Percentiles rank a stretch among this genome's conserved stretches.
phyloP scores from a whole-genome alignment of 2,888 invertebrate genomes.

The Machimus atricapillus region DNA sequence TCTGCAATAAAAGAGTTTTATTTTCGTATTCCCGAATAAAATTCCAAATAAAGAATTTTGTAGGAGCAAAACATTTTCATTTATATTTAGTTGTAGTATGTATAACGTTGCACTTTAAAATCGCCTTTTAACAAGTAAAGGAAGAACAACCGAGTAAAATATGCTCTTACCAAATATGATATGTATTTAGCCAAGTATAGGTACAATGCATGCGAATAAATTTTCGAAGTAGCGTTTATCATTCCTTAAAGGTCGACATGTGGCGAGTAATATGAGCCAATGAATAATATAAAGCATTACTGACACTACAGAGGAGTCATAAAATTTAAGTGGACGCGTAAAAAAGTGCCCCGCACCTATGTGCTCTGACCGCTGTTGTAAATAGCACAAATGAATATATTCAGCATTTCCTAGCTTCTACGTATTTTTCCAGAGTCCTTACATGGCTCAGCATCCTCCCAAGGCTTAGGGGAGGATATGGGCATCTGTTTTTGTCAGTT shows the following conservation, averaged over 20 bases:
- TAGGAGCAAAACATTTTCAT: not conserved
- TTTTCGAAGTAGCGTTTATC: not conserved
- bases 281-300: not conserved
- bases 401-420: not conserved
- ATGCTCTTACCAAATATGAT: not conserved
- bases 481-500: slow-evolving; percentile 45
- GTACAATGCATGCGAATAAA: not conserved
- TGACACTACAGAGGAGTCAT: not conserved
- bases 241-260: not conserved
- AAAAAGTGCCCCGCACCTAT: not conserved
- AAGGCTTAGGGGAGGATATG: not conserved
- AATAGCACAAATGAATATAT: slow-evolving; percentile 11
- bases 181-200: too few species aligned
- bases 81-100: too few species aligned
- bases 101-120: not conserved
- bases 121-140: too few species aligned
- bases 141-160: not conserved
- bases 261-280: not conserved
- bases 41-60: too few species aligned
- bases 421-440: not conserved
- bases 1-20: too few species aligned
- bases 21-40: not conserved
- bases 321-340: slow-evolving; percentile 1
- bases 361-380: not conserved
- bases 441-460: not conserved